A percentile compares a stretch with the other conserved stretches of the same genome.
phyloP scores from a whole-genome alignment of 2,113 vertebrate species.

The Pristiophorus japonicus region DNA sequence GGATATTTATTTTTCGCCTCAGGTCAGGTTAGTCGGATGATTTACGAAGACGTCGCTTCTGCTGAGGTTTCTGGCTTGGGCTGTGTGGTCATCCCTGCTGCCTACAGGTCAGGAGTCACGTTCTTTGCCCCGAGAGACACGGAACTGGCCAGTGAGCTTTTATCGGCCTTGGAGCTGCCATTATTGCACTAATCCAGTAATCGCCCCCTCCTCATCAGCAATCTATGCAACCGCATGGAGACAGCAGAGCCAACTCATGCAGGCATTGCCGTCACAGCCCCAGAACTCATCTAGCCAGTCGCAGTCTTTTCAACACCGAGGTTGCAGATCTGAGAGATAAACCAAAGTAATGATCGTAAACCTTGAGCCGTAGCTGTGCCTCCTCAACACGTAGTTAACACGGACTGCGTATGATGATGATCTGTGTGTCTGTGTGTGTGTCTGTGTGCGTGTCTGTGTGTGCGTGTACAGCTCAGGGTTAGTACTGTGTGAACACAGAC shows the following conservation, averaged over 20 bases:
- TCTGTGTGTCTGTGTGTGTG: too few relatives aligned
- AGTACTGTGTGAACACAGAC: not conserved
- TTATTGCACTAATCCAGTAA: too few relatives aligned
- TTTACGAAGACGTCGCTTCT: slow-evolving; percentile 44
- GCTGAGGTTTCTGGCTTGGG: slow-evolving; percentile 39
- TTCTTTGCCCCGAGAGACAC: slow-evolving; percentile 52
- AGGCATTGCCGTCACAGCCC: not conserved
- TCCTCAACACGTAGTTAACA: not conserved
- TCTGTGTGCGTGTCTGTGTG: too few relatives aligned
- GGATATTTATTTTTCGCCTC: not conserved
- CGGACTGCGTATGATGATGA: too few relatives aligned
- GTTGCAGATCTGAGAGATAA: not conserved
- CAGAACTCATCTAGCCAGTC: not conserved
- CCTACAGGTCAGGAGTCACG: slow-evolving; percentile 59
- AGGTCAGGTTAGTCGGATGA: slow-evolving; percentile 58
- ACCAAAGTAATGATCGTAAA: not conserved
- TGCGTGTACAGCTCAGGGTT: not conserved
- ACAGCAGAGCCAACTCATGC: not conserved
- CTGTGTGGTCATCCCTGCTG: slow-evolving; percentile 57
- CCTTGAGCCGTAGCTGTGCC: too few relatives aligned
- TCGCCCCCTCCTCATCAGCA: not conserved
- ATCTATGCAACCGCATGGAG: too few relatives aligned
- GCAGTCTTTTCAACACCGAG: not conserved
- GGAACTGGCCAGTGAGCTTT: slow-evolving; percentile 47
- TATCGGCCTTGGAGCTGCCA: slow-evolving; percentile 47